Evolutionary conservation across 92 coral and sea anemone species (phyloP), one percentile per base, ranked within the genome.

Genomic region (Desmophyllum pertusum): DNA sequence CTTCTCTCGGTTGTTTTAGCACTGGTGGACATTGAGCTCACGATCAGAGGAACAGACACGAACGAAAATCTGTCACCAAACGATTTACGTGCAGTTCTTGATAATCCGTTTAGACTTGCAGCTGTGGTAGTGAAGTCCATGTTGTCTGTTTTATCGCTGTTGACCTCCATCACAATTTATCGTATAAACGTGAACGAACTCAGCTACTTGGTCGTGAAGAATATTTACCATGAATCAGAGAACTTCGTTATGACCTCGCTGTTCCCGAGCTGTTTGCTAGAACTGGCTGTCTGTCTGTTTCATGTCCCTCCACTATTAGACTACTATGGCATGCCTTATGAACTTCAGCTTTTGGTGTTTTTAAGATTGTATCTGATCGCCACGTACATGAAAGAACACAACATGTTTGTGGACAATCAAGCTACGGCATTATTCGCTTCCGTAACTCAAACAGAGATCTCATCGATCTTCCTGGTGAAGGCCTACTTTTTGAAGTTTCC

Each of bases 401-500:
- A 91, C 73, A 86, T 90, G 74, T 91, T 97, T 52, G 93, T 94
- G 45, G 92, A 93, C 84, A 97, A 93, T 75, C 93, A 90, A 65
- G 89, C 98, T 8, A 94, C 98, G 40, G 90, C 88, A 9, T 59
- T 97, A 70, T 88, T 97, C 36, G 99, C 99, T 3, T 97, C 99
- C 18, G 98, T 97, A 11, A 97, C 98, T 29, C 88, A 92, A 69
- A 97, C 99, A 23, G 99, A 97, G 43, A 91, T 97, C 9, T 90
- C 98, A 29, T 90, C 98, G 35, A 82, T 89, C 72, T 97, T 97
- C 87, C 88, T 97, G 41, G 92, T 94, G 72, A 97, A 97, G 70
- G 90, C 96, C 35, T 92, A 89, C 64, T 93, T 97, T n/a, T 90
- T 94, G 83, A 94, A 92, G 82, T 85, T 89, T 76, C 99, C 99